Evolutionary conservation across 2,797 vertebrate species (phyloP), one percentile per base, ranked within the genome.

Genomic region (Paedocypris micromegethes): DNA sequence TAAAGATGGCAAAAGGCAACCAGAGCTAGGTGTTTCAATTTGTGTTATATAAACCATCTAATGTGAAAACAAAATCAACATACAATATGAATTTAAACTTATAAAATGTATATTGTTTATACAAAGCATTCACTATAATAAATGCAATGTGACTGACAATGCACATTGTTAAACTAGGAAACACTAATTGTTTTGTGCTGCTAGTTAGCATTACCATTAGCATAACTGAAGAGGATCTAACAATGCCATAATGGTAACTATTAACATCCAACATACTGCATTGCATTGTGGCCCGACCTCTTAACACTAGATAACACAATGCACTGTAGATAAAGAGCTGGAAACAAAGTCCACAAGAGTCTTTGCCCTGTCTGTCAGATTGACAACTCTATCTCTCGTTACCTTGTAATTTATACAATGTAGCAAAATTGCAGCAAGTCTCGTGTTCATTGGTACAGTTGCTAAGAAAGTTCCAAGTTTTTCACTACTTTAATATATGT

Each of bases 161-260:
- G 40, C 60, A 72, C 60, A 58, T 56, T 55, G 72, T 53, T 58
- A 41, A 66, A 63, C 56, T 61, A 67, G 60, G 55, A 72, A 23
- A 23, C 23, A 23, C 23, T 23, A 23, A 23, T 23, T 23, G 23
- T 23, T 23, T 23, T 67, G 58, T 75, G 72, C 72, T 60, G 58
- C 66, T 75, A 61, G 60, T 39, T 70, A 67, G 56, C 64, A 49
- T 51, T 75, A 63, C 42, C 72, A 61, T 61, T 82, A 83, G 75
- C 81, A 82, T 83, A 38, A 82, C 77, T 81, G 81, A 82, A 81
- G 78, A 69, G 60, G 46, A 55, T 62, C 72, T 84, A 84, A 82
- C 81, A 73, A 82, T 62, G 73, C 77, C 66, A 54, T 86, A 82
- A 84, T 85, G 82, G 73, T 80, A 80, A 76, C 74, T 40, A 58